Percentiles rank a stretch among this genome's conserved stretches.
Conservation (phyloP, 1,140 invertebrate genomes). For the Cydia amplana region DNA sequence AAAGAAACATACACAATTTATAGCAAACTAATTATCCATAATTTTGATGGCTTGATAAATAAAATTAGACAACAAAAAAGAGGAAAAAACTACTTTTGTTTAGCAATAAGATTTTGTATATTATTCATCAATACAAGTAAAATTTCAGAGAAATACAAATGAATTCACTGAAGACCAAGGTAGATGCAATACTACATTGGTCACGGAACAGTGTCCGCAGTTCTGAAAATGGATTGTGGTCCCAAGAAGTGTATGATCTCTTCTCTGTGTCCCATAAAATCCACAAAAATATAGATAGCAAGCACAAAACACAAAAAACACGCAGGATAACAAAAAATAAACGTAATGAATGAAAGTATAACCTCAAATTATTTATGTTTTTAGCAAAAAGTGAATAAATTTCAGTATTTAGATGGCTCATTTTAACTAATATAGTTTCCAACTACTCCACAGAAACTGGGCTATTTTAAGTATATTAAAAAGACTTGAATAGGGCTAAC, state of each 20-base stretch:
- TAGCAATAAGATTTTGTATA: too few relatives aligned
- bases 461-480: constrained; percentile 43
- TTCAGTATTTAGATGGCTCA: constrained; percentile 31
- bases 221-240: not conserved
- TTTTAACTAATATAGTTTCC: not conserved
- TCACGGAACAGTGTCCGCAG: not conserved
- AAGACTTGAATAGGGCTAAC: not conserved
- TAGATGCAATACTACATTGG: not conserved
- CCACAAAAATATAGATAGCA: not conserved
- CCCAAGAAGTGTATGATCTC: not conserved
- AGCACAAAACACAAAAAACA: not conserved
- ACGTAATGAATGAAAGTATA: not conserved
- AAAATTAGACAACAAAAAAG: not conserved
- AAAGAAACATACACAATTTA: not conserved
- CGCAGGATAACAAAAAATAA: not conserved
- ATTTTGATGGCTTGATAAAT: not conserved
- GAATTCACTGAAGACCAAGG: not conserved
- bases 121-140: not conserved
- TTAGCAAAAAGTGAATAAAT: constrained; percentile 35
- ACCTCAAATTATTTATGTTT: constrained; percentile 24
- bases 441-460: not conserved
- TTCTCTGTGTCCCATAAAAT: not conserved
- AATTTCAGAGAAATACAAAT: not conserved
- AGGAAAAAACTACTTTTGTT: too few relatives aligned
- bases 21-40: not conserved